Conservation (phyloP, 2,113 vertebrate genomes). For the Mastomys coucha region DNA sequence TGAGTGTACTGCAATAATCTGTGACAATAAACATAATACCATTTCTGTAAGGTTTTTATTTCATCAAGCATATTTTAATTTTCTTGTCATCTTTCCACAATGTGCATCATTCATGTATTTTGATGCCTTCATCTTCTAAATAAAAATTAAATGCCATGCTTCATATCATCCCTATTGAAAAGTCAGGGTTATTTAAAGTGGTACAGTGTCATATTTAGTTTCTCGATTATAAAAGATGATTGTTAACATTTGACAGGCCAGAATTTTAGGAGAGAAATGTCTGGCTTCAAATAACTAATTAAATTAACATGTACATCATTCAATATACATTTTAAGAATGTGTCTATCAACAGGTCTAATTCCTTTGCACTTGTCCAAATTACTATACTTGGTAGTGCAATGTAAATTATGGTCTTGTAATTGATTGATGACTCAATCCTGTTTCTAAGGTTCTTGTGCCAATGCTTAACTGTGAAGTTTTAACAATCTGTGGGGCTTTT, state of each 20-base stretch:
- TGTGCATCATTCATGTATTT: constrained; percentile 32
- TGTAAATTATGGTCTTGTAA: neutral
- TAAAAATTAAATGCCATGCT: constrained; percentile 47
- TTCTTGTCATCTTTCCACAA: constrained; percentile 12
- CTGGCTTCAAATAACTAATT: constrained; percentile 34
- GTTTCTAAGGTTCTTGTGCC: neutral
- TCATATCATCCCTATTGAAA: neutral
- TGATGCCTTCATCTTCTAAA: constrained; percentile 47
- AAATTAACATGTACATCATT: constrained; percentile 10
- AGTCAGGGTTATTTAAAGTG: constrained; percentile 49
- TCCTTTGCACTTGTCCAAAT: neutral
- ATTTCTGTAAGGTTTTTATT: constrained; percentile 47
- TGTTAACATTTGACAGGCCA: constrained; percentile 63
- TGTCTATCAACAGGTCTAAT: neutral
- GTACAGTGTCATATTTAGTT: constrained; percentile 45
- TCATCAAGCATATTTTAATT: constrained; percentile 52
- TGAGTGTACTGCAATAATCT: neutral
- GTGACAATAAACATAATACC: constrained; percentile 9
- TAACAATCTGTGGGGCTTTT: neutral
- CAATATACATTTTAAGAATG: constrained; percentile 1
- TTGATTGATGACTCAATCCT: neutral
- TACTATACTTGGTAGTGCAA: neutral
- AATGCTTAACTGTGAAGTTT: neutral
- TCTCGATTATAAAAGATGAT: constrained; percentile 57
- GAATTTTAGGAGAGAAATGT: constrained; percentile 35